phyloP scores from a whole-genome alignment of 64 coral and sea anemone species.

The Porites australiensis region DNA sequence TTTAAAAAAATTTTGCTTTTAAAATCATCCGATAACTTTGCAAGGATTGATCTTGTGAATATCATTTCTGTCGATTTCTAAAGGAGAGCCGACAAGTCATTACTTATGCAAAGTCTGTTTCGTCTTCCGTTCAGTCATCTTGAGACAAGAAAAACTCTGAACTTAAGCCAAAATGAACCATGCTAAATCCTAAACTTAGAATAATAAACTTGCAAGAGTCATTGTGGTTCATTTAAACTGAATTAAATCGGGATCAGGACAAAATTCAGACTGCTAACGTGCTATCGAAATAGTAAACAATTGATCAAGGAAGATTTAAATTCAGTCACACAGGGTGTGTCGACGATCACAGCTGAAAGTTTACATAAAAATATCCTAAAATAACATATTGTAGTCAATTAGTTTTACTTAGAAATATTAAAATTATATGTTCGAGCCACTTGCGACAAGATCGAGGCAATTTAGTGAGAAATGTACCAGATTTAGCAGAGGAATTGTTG shows the following conservation, averaged over 20 bases:
- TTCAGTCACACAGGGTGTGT: slow-evolving; percentile 33
- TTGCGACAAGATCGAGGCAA: background rate
- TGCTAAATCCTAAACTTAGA: background rate
- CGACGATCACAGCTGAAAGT: slow-evolving; percentile 24
- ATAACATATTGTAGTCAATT: background rate
- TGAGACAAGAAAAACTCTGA: background rate
- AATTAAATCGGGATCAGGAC: background rate
- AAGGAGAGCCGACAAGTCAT: background rate
- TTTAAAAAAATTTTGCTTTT: no score
- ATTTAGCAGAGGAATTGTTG: background rate
- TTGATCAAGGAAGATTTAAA: background rate
- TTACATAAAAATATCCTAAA: background rate
- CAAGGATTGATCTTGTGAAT: background rate
- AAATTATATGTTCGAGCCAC: background rate
- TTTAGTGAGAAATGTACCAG: background rate
- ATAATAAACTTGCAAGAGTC: background rate
- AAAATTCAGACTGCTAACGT: background rate
- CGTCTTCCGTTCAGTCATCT: background rate
- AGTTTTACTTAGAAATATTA: background rate
- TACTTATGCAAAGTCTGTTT: slow-evolving; percentile 55
- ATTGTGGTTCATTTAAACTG: background rate
- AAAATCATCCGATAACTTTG: background rate
- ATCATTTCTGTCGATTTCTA: background rate
- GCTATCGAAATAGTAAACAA: background rate
- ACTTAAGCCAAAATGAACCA: background rate